Conservation (phyloP, 2,888 invertebrate species). For the Tortrix viridana region DNA sequence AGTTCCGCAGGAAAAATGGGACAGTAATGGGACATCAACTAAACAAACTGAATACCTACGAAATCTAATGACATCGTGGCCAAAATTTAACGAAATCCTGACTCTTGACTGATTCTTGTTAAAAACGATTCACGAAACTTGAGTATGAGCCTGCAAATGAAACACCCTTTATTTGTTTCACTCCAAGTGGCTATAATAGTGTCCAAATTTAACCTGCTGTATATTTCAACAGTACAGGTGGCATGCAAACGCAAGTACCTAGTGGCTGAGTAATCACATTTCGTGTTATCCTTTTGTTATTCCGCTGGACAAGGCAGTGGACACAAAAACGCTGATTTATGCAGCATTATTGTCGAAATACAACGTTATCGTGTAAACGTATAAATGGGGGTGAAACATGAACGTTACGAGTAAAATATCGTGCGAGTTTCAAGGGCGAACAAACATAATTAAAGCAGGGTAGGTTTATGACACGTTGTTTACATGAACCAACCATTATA, state of each 20-base stretch:
- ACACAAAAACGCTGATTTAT: constrained; percentile 71
- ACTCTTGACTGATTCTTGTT: no score
- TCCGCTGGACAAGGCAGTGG: constrained; percentile 52
- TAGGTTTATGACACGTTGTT: neutral
- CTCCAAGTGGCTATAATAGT: no score
- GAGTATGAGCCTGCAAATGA: no score
- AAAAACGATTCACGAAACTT: no score
- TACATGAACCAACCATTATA: neutral
- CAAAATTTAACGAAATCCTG: no score
- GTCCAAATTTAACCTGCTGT: constrained; percentile 14
- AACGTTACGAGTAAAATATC: constrained; percentile 28
- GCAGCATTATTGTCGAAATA: constrained; percentile 53
- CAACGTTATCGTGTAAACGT: constrained; percentile 42
- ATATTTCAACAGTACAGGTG: constrained; percentile 40
- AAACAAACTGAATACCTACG: no score
- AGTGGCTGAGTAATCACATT: constrained; percentile 75
- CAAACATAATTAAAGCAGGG: constrained; percentile 19
- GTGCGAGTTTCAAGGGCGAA: constrained; percentile 33
- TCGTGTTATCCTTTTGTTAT: constrained; percentile 74
- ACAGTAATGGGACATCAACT: no score
- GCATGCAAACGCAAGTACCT: constrained; percentile 66
- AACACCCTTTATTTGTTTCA: no score
- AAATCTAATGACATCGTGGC: no score
- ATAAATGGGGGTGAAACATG: constrained; percentile 40
- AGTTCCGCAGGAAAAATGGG: no score